Base-by-base conservation (phyloP, 1,140 invertebrate genomes). In the Eufriesea mexicana region DNA sequence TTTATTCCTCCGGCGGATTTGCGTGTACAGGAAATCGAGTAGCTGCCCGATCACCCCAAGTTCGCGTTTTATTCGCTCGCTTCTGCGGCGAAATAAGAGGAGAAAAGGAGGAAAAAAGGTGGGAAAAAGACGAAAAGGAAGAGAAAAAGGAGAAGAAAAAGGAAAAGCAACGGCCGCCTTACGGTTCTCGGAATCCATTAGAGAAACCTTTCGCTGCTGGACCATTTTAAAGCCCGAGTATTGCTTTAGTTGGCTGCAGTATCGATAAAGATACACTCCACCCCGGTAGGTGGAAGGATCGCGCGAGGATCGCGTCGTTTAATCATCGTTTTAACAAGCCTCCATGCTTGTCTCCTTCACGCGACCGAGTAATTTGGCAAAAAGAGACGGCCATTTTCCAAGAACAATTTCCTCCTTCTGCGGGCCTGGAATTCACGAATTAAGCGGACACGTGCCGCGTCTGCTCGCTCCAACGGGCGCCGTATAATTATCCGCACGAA, bases 401-500 rank as follows among this genome's bases (percentile, higher is more conserved):
- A 54, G 78, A 59, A 85, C 61, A 55, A 16, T 47, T 54, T 35
- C 61, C 54, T 25, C 35, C 64, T 23, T 49, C 45, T n/a, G 42
- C 82, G 59, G 71, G 45, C 16, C 59, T 81, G 72, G 55, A 87
- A 82, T 88, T 67, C 86, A 75, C 47, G 78, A 79, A 81, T 87
- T 84, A 70, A 59, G 49, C 71, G 79, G 86, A 83, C 86, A 87
- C 86, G 86, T 84, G 86, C 82, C 86, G 70, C 55, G 28, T 49
- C 67, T 45, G 55, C 45, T 81, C 66, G 57, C 49, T 25, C 47
- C 35, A 51, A 47, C 57, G 25, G 49, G n/a, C 14, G 45, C 51
- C 49, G 61, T 80, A 68, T 87, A 81, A 88, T 88, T 88, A 88
- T 87, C 83, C 86, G 86, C 86, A 84, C 86, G 86, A 74, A 87